Percentiles rank a stretch among this genome's conserved stretches.
Conservation (phyloP, 1,140 invertebrate genomes). For the Melitaea cinxia region DNA sequence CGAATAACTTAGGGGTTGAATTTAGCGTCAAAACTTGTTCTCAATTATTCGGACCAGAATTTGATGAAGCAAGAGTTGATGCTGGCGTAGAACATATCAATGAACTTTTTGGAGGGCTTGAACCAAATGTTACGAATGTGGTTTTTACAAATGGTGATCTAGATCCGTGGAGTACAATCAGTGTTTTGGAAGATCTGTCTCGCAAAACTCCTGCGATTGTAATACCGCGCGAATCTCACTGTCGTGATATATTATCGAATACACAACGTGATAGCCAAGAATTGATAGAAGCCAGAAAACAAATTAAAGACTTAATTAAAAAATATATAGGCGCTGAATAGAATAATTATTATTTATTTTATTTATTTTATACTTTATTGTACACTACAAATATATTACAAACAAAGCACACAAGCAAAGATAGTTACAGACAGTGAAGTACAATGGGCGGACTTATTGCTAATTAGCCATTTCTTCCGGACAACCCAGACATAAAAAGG, state of each 20-base stretch:
- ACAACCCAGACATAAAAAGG: too few species aligned
- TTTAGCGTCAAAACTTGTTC: slow-evolving; percentile 52
- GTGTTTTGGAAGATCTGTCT: slow-evolving; percentile 76
- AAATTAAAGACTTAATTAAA: slow-evolving; percentile 65
- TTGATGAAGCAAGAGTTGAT: slow-evolving; percentile 72
- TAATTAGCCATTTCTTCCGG: too few species aligned
- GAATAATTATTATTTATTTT: too few species aligned
- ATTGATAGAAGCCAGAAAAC: slow-evolving; percentile 54
- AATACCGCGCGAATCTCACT: slow-evolving; percentile 58
- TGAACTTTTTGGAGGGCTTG: slow-evolving; percentile 82
- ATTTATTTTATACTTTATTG: too few species aligned
- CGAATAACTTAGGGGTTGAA: slow-evolving; percentile 82
- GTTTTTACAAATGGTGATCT: slow-evolving; percentile 85
- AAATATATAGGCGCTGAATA: too few species aligned
- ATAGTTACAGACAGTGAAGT: too few species aligned
- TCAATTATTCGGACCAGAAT: slow-evolving; percentile 50
- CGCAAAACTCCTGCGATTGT: slow-evolving; percentile 58
- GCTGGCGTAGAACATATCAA: slow-evolving; percentile 82
- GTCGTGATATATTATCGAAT: slow-evolving; percentile 58
- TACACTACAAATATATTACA: too few species aligned
- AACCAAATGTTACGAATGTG: slow-evolving; percentile 82
- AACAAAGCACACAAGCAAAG: too few species aligned
- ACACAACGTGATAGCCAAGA: slow-evolving; percentile 51
- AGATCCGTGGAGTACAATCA: slow-evolving; percentile 85
- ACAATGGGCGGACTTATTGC: too few species aligned